phyloP scores from a whole-genome alignment of 1,140 invertebrate genomes.

The Argopecten irradians region DNA sequence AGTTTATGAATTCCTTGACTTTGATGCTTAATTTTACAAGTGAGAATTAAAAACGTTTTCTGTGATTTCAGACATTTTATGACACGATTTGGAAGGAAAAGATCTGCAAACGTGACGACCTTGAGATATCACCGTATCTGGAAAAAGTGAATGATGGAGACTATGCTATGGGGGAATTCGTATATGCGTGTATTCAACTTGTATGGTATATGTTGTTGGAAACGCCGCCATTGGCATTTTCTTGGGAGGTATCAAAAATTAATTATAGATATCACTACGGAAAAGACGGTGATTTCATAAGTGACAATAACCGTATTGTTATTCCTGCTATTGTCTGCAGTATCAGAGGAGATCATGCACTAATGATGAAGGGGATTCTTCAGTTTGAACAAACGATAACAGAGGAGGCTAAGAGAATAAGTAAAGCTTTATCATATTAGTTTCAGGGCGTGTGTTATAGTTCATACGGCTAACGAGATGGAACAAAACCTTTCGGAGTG shows the following conservation, averaged over 20 bases:
- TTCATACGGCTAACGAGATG: too few species aligned
- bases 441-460: too few species aligned
- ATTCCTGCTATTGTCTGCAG: not conserved
- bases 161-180: not conserved
- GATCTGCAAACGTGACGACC: not conserved
- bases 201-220: not conserved
- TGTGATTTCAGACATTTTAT: not conserved
- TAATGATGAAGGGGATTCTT: too few species aligned
- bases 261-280: not conserved
- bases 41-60: not conserved
- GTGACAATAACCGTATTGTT: not conserved
- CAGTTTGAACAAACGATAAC: too few species aligned
- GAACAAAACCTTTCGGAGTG: too few species aligned
- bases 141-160: not conserved
- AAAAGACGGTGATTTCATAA: not conserved
- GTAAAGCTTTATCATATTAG: too few species aligned
- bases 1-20: not conserved
- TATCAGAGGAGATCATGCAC: too few species aligned
- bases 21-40: not conserved
- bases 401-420: too few species aligned
- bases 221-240: not conserved
- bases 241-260: not conserved
- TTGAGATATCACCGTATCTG: not conserved
- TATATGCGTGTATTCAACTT: not conserved
- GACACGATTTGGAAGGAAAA: not conserved